Evolutionary conservation across 2,797 vertebrate genomes (phyloP).

Genomic region (Serranus cabrilla): DNA sequence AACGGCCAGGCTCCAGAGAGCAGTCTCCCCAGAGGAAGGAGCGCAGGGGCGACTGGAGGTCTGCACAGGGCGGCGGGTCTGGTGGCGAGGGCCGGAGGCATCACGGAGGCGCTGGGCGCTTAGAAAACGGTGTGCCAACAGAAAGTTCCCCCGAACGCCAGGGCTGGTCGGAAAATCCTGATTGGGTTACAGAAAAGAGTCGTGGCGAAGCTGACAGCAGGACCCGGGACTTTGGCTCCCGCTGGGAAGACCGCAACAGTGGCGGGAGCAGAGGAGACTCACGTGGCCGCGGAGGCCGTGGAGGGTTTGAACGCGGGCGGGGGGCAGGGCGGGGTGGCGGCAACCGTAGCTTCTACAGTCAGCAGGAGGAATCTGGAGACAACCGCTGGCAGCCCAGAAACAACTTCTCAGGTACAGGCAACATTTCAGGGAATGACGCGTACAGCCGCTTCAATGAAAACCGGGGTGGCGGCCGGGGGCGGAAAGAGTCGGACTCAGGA

Average conservation of each 20-base stretch:
- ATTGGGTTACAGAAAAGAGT: slow-evolving; percentile 93
- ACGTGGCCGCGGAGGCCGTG: slow-evolving; percentile 85
- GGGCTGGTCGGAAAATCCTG: slow-evolving; percentile 89
- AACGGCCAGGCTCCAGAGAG: slow-evolving; percentile 80
- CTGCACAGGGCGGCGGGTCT: slow-evolving; percentile 79
- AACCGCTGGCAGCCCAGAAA: slow-evolving; percentile 91
- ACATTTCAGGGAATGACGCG: slow-evolving; percentile 90
- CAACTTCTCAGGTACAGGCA: slow-evolving; percentile 92
- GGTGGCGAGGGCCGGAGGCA: slow-evolving; percentile 86
- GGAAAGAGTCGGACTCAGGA: slow-evolving; percentile 87
- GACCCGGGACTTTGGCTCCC: slow-evolving; percentile 65
- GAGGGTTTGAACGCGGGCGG: slow-evolving; percentile 84
- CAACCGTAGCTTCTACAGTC: slow-evolving; percentile 83
- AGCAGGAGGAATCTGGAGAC: slow-evolving; percentile 87
- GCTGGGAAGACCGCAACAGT: slow-evolving; percentile 70
- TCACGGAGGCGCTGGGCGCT: slow-evolving; percentile 84
- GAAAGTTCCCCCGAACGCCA: slow-evolving; percentile 86
- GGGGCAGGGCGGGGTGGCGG: slow-evolving; percentile 83
- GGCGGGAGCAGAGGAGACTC: slow-evolving; percentile 78
- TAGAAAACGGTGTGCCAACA: slow-evolving; percentile 76
- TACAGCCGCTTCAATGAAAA: slow-evolving; percentile 91
- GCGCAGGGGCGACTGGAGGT: slow-evolving; percentile 88
- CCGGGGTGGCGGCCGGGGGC: slow-evolving; percentile 85
- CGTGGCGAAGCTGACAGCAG: slow-evolving; percentile 79
- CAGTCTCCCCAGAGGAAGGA: slow-evolving; percentile 92